Evolutionary conservation across 1,140 invertebrate genomes (phyloP).

Genomic region (Gryon sp.): DNA sequence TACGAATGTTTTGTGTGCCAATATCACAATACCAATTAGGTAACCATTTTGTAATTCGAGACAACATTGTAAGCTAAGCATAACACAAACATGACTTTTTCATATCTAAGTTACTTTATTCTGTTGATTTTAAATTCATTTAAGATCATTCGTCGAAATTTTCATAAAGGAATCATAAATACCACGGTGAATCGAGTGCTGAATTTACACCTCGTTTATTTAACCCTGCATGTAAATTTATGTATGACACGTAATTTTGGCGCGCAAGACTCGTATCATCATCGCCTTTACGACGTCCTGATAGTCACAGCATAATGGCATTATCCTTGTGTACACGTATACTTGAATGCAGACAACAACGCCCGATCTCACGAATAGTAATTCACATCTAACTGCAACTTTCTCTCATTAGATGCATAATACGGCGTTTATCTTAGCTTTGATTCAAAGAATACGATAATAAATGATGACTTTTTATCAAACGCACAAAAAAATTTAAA

Average conservation of each 20-base stretch:
- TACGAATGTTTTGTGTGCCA: too few relatives aligned
- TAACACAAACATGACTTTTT: too few relatives aligned
- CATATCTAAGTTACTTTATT: too few relatives aligned
- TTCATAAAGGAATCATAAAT: too few relatives aligned
- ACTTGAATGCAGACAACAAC: slow-evolving; percentile 23
- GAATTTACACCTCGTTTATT: slow-evolving; percentile 57
- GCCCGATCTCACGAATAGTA: slow-evolving; percentile 14
- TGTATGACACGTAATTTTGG: slow-evolving; percentile 56
- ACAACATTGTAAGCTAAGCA: too few relatives aligned
- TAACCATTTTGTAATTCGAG: too few relatives aligned
- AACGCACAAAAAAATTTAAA: too few relatives aligned
- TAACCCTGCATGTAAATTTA: slow-evolving; percentile 58
- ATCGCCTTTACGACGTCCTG: slow-evolving; percentile 58
- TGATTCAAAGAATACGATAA: slow-evolving; percentile 15
- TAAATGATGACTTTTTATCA: too few relatives aligned
- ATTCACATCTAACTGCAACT: slow-evolving; percentile 34
- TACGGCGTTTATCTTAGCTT: slow-evolving; percentile 22
- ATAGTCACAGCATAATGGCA: slow-evolving; percentile 59
- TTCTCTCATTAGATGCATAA: slow-evolving; percentile 50
- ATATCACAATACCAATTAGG: too few relatives aligned
- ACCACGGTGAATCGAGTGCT: slow-evolving; percentile 13
- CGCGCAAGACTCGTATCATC: slow-evolving; percentile 53
- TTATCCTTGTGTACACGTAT: slow-evolving; percentile 49
- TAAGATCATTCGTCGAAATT: too few relatives aligned
- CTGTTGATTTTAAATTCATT: too few relatives aligned